Evolutionary conservation across 2,797 vertebrate genomes (phyloP).

Genomic region (Heterohyrax brucei): DNA sequence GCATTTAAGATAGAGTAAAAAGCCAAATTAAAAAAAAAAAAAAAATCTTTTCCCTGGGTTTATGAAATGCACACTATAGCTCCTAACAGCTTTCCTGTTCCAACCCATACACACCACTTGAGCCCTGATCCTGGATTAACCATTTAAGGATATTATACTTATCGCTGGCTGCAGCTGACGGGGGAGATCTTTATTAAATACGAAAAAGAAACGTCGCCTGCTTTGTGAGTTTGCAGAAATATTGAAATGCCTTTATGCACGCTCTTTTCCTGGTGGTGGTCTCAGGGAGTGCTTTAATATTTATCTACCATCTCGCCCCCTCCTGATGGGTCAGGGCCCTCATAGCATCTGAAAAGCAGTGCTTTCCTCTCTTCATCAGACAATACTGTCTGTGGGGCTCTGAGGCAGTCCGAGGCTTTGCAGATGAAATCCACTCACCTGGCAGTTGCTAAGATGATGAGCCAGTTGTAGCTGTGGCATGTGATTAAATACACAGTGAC

Average conservation of each 20-base stretch:
- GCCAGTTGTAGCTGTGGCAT: not conserved
- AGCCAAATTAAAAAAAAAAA: constrained; percentile 78
- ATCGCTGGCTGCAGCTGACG: constrained; percentile 87
- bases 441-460: not conserved
- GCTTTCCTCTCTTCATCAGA: not conserved
- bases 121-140: constrained; percentile 89
- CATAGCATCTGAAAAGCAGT: not conserved
- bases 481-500: not conserved
- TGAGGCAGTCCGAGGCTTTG: not conserved
- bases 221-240: constrained; percentile 84
- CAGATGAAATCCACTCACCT: not conserved
- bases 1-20: constrained; percentile 90
- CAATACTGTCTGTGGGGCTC: not conserved
- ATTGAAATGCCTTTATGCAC: constrained; percentile 77
- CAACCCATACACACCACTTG: constrained; percentile 86
- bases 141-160: constrained; percentile 89
- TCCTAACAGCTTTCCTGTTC: constrained; percentile 84
- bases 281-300: not conserved
- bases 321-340: constrained; percentile 13
- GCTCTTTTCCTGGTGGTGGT: constrained; percentile 28
- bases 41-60: constrained; percentile 79
- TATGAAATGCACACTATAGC: constrained; percentile 87
- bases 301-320: not conserved
- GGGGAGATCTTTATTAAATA: constrained; percentile 89
- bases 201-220: constrained; percentile 75